Percentiles rank a stretch among this genome's conserved stretches.
Evolutionary conservation across 2,797 vertebrate genomes (phyloP).

Genomic region (Onychomys arenicola): DNA sequence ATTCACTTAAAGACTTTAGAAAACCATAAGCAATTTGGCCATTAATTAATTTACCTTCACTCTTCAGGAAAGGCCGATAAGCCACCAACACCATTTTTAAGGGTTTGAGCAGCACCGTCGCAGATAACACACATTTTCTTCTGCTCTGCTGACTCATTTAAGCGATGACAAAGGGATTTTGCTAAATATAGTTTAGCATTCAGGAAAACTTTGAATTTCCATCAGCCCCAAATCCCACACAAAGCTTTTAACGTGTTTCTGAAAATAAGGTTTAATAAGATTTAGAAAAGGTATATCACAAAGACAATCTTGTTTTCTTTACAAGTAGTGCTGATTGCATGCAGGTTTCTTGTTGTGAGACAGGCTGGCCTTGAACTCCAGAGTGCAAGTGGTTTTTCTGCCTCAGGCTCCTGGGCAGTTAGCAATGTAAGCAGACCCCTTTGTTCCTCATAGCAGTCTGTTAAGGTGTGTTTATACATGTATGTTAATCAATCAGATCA

Average conservation of each 20-base stretch:
- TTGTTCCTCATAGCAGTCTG: not conserved
- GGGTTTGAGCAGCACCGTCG: slow-evolving; percentile 59
- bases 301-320: slow-evolving; percentile 24
- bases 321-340: not conserved
- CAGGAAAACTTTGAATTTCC: slow-evolving; percentile 78
- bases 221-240: slow-evolving; percentile 77
- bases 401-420: not conserved
- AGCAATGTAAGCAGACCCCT: not conserved
- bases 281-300: slow-evolving; percentile 37
- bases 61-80: slow-evolving; percentile 76
- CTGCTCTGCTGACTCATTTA: slow-evolving; percentile 62
- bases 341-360: not conserved
- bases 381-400: not conserved
- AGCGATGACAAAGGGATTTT: slow-evolving; percentile 75
- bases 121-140: slow-evolving; percentile 73
- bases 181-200: slow-evolving; percentile 65
- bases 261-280: slow-evolving; percentile 64
- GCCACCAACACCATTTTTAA: slow-evolving; percentile 79
- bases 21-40: slow-evolving; percentile 30
- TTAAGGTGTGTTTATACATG: not conserved
- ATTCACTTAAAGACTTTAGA: slow-evolving; percentile 45
- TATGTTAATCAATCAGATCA: slow-evolving; percentile 29
- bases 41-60: slow-evolving; percentile 80
- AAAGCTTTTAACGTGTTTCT: slow-evolving; percentile 82
- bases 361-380: not conserved